A percentile compares a stretch with the other conserved stretches of the same genome.
Conservation (phyloP, 2,113 vertebrate species). For the Ceyx margarethae region DNA sequence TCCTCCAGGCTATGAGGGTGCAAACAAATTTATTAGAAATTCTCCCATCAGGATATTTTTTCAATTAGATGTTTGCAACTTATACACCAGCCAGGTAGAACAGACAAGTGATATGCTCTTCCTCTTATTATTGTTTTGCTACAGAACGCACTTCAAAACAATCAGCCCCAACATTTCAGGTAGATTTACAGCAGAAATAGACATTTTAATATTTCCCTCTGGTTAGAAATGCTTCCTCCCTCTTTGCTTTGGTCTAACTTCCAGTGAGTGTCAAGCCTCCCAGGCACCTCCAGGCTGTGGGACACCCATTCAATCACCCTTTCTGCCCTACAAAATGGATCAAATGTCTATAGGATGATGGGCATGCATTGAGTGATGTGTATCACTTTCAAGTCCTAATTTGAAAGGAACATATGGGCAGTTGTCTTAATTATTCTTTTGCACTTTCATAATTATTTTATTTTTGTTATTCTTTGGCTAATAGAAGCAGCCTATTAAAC, state of each 20-base stretch:
- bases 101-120: slow-evolving; percentile 43
- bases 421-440: not conserved
- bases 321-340: not conserved
- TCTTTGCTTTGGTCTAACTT: not conserved
- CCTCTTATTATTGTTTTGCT: slow-evolving; percentile 28
- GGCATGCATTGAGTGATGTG: fast-evolving
- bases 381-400: not conserved
- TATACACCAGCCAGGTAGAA: slow-evolving; percentile 47
- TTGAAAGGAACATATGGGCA: not conserved
- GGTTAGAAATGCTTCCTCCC: not conserved
- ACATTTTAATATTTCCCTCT: slow-evolving; percentile 28
- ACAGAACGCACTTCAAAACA: slow-evolving; percentile 26
- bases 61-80: slow-evolving; percentile 56
- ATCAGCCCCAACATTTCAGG: not conserved
- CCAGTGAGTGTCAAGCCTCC: not conserved
- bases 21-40: slow-evolving; percentile 64
- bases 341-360: not conserved
- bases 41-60: slow-evolving; percentile 56
- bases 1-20: slow-evolving; percentile 35
- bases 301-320: not conserved
- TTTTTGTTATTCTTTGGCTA: not conserved
- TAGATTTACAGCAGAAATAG: slow-evolving; percentile 37
- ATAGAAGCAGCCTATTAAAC: not conserved
- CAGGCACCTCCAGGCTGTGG: not conserved
- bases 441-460: not conserved